Base-by-base conservation (phyloP, 2,888 invertebrate genomes). In the Patella depressa region DNA sequence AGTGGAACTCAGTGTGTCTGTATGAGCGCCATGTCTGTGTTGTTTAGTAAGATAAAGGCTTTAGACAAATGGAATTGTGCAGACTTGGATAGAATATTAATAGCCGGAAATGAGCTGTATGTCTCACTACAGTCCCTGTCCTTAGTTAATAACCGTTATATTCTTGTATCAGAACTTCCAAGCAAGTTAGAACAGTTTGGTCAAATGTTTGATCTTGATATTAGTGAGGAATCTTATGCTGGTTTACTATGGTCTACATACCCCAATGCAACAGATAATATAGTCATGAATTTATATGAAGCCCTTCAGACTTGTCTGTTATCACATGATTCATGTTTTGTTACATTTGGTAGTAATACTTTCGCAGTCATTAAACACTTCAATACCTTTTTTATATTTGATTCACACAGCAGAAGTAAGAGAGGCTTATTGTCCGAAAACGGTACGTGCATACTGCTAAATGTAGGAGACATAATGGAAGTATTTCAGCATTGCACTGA, bases 301-400 rank as follows among this genome's bases (percentile, higher is more conserved):
- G 65, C 65, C n/a, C 65, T 19, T n/a, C 9, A 65, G n/a, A 65
- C 24, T 65, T 65, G 11, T 65, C 14, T 65, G 65, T 19, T 9
- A 19, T 65, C 65, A 65, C 24, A 65, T 65, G 65, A 65, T 19
- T n/a, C 65, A 11, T 65, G 65, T 24, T 65, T 65, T 65, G 65
- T 65, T 9, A 65, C 65, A 65, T 65, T 65, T 65, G 24, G 24
- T 65, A 19, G 7, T n/a, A 65, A 65, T 65, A 65, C 59, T 19
- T 65, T 65, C 19, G 59, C 59, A 19, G 59, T 65, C 5, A 65
- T 65, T 9, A 65, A 14, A 65, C n/a, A 65, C 19, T n/a, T n/a
- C 65, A 65, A 65, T 65, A 65, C 11, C 2, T 65, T 11, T 19
- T 65, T 65, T 65, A 12, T 65, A n/a, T 65, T 65, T 24, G 65